Evolutionary conservation across 2,888 invertebrate genomes (phyloP).

Genomic region (Cataglyphis cursor): DNA sequence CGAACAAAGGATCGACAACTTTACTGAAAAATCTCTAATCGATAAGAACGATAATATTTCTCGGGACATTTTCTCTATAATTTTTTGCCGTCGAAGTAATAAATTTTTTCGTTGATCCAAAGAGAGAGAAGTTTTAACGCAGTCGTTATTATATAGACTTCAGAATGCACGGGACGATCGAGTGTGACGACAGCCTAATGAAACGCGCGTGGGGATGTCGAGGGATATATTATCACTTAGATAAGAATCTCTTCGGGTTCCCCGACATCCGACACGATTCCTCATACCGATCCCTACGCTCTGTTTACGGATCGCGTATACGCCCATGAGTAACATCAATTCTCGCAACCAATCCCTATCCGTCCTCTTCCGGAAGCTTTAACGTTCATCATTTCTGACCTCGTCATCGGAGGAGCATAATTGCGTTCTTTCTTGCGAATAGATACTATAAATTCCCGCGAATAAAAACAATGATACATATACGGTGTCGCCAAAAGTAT

Average conservation of each 20-base stretch:
- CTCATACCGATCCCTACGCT: conserved; percentile 43
- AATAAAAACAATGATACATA: background rate
- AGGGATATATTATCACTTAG: conserved; percentile 49
- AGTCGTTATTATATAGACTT: background rate
- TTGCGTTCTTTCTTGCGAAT: background rate
- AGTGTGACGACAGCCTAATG: conserved; percentile 39
- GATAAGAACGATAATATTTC: background rate
- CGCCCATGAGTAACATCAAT: conserved; percentile 24
- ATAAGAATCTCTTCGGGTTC: conserved; percentile 65
- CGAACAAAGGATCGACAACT: background rate
- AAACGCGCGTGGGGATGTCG: conserved; percentile 31
- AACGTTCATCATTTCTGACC: background rate
- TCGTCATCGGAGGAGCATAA: background rate
- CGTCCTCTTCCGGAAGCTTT: conserved; percentile 7
- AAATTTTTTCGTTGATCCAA: background rate
- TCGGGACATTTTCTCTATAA: background rate
- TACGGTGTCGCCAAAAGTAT: background rate
- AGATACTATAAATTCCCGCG: background rate
- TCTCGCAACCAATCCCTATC: conserved; percentile 27
- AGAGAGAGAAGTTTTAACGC: conserved; percentile 3
- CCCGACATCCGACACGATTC: conserved; percentile 55
- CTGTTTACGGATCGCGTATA: conserved; percentile 53
- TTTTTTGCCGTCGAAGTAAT: background rate
- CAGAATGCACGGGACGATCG: background rate
- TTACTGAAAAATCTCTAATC: background rate